These are phyloP conservation scores for Harpalus rufipes DNA, from an alignment of 2,888 invertebrate genomes.

Conservation along the genomic window DNA sequence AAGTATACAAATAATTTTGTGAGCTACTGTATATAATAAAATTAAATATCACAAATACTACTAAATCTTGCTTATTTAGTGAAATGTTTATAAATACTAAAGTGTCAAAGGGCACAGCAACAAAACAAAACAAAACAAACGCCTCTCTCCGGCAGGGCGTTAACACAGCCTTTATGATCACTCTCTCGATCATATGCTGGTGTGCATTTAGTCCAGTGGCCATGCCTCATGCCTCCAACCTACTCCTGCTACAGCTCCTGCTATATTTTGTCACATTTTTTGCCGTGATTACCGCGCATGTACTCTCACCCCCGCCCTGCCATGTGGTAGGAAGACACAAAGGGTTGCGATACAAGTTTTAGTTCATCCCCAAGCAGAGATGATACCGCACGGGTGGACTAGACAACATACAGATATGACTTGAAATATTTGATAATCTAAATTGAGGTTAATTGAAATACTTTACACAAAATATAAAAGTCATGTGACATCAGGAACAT, in stretches of 20 bases:
- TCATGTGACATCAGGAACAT: no score
- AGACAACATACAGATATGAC: no score
- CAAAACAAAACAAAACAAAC: slow-evolving; percentile 19
- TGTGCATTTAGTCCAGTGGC: slow-evolving; percentile 62
- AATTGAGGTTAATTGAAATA: no score
- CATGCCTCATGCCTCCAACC: background rate
- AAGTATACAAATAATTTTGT: no score
- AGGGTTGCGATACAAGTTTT: slow-evolving; percentile 47
- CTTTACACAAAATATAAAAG: no score
- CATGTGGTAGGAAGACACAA: slow-evolving; percentile 42
- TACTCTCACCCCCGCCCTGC: background rate
- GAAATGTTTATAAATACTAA: background rate
- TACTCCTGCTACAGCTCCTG: background rate
- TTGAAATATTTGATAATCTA: no score
- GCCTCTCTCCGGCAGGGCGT: background rate
- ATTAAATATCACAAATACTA: no score
- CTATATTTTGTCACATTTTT: slow-evolving; percentile 44
- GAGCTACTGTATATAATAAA: no score
- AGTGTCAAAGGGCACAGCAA: slow-evolving; percentile 12
- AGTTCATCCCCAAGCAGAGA: slow-evolving; percentile 6
- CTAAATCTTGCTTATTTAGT: no score
- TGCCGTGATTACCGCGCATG: slow-evolving; percentile 42
- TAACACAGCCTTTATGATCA: background rate
- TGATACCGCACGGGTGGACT: background rate
- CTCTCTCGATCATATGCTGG: background rate